These are phyloP conservation scores for Mythimna lalbum DNA, from an alignment of 2,888 invertebrate species.

Conservation along the genomic window DNA sequence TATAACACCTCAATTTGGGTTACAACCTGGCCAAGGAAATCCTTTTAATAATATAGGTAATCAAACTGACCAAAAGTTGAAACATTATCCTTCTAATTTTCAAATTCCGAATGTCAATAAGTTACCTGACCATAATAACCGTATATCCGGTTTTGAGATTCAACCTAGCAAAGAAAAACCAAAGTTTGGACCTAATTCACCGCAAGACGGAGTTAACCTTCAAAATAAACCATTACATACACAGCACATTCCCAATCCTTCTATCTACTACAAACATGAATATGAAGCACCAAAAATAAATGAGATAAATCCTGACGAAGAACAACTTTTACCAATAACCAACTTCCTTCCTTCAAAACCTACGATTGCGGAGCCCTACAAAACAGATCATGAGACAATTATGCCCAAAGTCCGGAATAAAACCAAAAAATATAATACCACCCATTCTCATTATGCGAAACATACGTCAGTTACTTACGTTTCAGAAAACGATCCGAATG, in stretches of 20 bases:
- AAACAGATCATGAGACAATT: not conserved
- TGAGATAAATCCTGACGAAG: constrained; percentile 2
- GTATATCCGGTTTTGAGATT: not conserved
- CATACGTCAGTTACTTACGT: constrained; percentile 5
- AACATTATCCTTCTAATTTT: not conserved
- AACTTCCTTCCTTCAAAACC: not conserved
- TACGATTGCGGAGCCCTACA: not conserved
- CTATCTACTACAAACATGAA: constrained; percentile 15
- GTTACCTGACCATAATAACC: not conserved
- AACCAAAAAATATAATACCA: constrained; percentile 14
- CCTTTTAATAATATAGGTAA: not conserved
- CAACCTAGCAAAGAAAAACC: not conserved
- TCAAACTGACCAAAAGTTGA: constrained; percentile 1
- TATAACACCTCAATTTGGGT: not conserved
- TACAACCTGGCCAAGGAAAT: constrained; percentile 10
- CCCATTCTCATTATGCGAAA: constrained; percentile 15
- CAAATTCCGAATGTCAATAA: not conserved
- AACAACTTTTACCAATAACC: constrained; percentile 1
- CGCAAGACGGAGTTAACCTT: not conserved
- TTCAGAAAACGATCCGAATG: constrained; percentile 1
- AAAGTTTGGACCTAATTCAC: not conserved
- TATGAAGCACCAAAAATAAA: constrained; percentile 13
- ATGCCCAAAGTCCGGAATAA: not conserved
- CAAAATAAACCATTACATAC: constrained; percentile 1
- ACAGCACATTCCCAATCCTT: constrained; percentile 8